Evolutionary conservation across 2,113 vertebrate species (phyloP).

Genomic region (Motacilla alba): DNA sequence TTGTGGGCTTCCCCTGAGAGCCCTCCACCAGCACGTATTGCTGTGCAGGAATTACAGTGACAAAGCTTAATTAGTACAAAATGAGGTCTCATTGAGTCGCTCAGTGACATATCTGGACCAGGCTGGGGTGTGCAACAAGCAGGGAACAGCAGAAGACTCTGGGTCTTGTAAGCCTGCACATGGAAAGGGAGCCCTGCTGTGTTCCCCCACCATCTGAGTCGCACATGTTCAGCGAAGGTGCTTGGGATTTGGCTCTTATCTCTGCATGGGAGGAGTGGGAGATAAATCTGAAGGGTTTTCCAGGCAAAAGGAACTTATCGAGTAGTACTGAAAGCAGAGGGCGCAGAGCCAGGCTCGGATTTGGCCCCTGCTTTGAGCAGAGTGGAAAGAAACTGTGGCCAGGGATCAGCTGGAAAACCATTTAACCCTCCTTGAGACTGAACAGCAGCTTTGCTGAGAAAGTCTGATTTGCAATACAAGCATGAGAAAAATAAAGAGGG

Average conservation of each 20-base stretch:
- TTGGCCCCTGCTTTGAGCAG: slow-evolving; percentile 5
- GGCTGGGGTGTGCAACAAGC: not conserved
- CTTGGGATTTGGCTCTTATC: slow-evolving; percentile 11
- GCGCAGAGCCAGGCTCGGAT: not conserved
- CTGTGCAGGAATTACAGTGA: not conserved
- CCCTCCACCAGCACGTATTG: not conserved
- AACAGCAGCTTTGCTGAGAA: not conserved
- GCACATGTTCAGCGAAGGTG: not conserved
- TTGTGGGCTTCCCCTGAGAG: not conserved
- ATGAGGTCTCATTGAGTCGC: not conserved
- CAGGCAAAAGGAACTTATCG: slow-evolving; percentile 11
- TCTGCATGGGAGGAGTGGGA: not conserved
- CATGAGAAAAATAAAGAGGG: not conserved
- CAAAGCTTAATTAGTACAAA: not conserved
- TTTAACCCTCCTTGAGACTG: slow-evolving; percentile 1
- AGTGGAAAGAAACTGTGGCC: slow-evolving; percentile 11
- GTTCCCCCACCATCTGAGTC: not conserved
- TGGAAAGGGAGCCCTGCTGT: not conserved
- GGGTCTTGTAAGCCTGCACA: not conserved
- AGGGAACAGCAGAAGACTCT: not conserved
- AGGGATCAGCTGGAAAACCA: slow-evolving; percentile 42
- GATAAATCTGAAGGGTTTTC: slow-evolving; percentile 37
- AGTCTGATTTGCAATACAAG: not conserved
- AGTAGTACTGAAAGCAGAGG: not conserved
- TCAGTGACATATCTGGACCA: not conserved